Conservation (phyloP, 1,140 invertebrate genomes). For the Musca vetustissima region DNA sequence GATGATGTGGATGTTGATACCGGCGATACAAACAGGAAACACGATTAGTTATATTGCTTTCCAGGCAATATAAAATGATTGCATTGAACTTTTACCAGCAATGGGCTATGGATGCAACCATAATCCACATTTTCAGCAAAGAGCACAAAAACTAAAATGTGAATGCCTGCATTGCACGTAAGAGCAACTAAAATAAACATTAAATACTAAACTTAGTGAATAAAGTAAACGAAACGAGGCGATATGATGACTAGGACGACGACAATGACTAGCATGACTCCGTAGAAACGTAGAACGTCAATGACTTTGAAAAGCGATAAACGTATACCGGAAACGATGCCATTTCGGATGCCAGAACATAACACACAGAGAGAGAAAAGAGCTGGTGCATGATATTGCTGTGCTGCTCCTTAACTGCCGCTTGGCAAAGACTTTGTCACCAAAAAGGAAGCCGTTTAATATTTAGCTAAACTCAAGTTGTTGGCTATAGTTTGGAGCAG, state of each 20-base stretch:
- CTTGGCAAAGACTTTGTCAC: background rate
- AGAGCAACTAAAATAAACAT: slow-evolving; percentile 15
- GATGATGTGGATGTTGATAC: too few relatives aligned
- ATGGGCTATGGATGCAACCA: too few relatives aligned
- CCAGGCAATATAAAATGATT: slow-evolving; percentile 23
- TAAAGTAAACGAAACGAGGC: background rate
- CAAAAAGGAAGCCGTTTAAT: background rate
- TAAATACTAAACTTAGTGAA: slow-evolving; percentile 13
- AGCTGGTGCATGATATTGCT: background rate
- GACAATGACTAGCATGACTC: too few relatives aligned
- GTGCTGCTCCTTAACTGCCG: too few relatives aligned
- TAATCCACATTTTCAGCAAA: too few relatives aligned
- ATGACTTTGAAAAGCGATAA: slow-evolving; percentile 6
- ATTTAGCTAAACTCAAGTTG: slow-evolving; percentile 14
- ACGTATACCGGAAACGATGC: slow-evolving; percentile 18
- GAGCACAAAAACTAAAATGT: too few relatives aligned
- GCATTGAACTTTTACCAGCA: slow-evolving; percentile 12
- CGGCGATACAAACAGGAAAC: slow-evolving; percentile 18
- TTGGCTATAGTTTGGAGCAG: too few relatives aligned
- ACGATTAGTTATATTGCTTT: slow-evolving; percentile 23
- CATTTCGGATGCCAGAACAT: background rate
- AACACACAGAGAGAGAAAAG: background rate
- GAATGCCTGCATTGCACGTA: slow-evolving; percentile 5
- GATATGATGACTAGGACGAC: too few relatives aligned
- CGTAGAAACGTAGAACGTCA: too few relatives aligned